Conservation (phyloP, 2,797 vertebrate species). For the Smutsia gigantea region DNA sequence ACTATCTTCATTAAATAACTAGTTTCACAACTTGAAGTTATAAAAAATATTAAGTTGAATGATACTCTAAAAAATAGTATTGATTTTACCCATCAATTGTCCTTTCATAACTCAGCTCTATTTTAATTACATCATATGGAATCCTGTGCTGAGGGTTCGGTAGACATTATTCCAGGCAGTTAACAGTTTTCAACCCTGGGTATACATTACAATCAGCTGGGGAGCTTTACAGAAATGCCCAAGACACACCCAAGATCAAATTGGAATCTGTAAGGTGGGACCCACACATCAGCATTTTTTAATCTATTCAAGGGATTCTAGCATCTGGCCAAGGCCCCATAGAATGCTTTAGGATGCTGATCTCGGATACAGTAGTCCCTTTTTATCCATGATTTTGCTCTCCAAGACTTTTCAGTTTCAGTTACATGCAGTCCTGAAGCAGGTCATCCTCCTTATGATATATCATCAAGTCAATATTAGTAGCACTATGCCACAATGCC, state of each 20-base stretch:
- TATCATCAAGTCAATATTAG: no score
- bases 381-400: no score
- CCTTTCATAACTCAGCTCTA: neutral
- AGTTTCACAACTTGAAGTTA: neutral
- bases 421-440: no score
- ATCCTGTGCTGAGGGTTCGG: neutral
- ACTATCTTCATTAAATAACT: constrained; percentile 11
- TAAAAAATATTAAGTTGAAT: neutral
- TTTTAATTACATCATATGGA: constrained; percentile 24
- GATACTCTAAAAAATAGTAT: neutral
- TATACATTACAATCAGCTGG: neutral
- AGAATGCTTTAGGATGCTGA: neutral
- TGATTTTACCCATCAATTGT: neutral
- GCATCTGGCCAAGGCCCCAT: neutral
- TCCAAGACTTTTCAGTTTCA: no score
- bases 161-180: neutral
- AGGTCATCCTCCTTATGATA: no score
- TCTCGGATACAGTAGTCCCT: neutral
- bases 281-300: neutral
- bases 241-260: neutral
- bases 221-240: neutral
- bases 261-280: neutral
- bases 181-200: neutral
- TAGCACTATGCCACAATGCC: no score
- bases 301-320: neutral